These are phyloP conservation scores for Catotricha subobsoleta DNA, from an alignment of 2,888 invertebrate species.

Conservation along the genomic window DNA sequence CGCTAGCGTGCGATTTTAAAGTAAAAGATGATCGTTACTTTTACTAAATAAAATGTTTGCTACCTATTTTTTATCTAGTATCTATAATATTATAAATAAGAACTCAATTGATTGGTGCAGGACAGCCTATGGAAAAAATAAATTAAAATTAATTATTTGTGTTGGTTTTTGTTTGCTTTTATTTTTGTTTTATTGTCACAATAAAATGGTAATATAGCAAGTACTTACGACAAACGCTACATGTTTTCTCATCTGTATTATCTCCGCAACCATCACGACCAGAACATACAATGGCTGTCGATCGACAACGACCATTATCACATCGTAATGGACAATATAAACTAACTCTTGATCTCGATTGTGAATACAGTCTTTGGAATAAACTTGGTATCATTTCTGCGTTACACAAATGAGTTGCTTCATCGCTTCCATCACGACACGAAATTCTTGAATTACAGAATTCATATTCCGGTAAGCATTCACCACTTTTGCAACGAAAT, in stretches of 20 bases:
- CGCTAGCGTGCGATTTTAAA: background rate
- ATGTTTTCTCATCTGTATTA: constrained; percentile 70
- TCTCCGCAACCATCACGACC: constrained; percentile 85
- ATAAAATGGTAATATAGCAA: background rate
- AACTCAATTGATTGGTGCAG: background rate
- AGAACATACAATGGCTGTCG: constrained; percentile 76
- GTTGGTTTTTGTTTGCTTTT: background rate
- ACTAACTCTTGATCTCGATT: constrained; percentile 10
- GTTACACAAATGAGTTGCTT: constrained; percentile 57
- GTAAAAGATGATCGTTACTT: no score
- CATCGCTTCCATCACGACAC: constrained; percentile 79
- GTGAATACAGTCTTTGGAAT: constrained; percentile 22
- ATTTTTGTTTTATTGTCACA: background rate
- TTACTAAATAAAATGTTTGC: no score
- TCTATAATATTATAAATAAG: no score
- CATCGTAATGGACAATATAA: constrained; percentile 61
- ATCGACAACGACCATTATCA: constrained; percentile 71
- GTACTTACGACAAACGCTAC: constrained; percentile 72
- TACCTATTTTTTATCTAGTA: no score
- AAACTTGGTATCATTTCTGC: constrained; percentile 30
- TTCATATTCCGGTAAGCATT: constrained; percentile 75
- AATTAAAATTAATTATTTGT: background rate
- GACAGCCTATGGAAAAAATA: constrained; percentile 2
- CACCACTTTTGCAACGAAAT: constrained; percentile 69
- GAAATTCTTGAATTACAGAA: constrained; percentile 80